Base-by-base conservation (phyloP, 2,888 invertebrate genomes). In the Drosophila testacea region DNA sequence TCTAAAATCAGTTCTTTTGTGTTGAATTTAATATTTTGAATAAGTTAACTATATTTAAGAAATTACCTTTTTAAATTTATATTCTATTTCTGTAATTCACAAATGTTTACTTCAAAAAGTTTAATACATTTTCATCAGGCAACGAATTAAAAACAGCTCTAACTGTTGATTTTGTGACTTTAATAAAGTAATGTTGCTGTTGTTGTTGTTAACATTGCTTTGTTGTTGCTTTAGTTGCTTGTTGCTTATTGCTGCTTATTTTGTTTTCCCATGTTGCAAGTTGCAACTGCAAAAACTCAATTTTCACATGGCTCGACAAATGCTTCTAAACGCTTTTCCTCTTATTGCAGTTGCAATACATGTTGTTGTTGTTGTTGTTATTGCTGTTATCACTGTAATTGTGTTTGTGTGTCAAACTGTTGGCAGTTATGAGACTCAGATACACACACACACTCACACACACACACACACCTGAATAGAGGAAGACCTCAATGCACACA, bases 361-460 rank as follows among this genome's bases (percentile, higher is more conserved):
- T 44, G 28, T 41, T 54, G 32, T 5, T 38, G 57, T 47, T 65
- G 59, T 34, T 54, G 46, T 28, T 66, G 47, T 38, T 55, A 39
- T 46, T 62, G 61, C 51, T 66, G 73, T 83, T 75, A 73, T 73
- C 70, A 62, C 59, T 83, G 88, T 89, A 85, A 89, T 80, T 88
- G 89, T 89, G 84, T 85, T 89, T 85, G 88, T 85, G 77, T 85
- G 84, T 85, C 90, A 85, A 73, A 77, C 83, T 77, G 86, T 69
- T 78, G 72, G 71, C 86, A 85, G 86, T 82, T 88, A 72, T 78
- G 77, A 63, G 75, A 79, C 64, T 64, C 76, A 48, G 27, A 47
- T 27, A 50, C 32, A 62, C 63, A 63, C 42, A 60, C 61, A 51
- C 30, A 68, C 32, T 62, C 16, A 57, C 11, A 60, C 6, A 60